Evolutionary conservation across 2,113 vertebrate species (phyloP).

Genomic region (Scalopus aquaticus): DNA sequence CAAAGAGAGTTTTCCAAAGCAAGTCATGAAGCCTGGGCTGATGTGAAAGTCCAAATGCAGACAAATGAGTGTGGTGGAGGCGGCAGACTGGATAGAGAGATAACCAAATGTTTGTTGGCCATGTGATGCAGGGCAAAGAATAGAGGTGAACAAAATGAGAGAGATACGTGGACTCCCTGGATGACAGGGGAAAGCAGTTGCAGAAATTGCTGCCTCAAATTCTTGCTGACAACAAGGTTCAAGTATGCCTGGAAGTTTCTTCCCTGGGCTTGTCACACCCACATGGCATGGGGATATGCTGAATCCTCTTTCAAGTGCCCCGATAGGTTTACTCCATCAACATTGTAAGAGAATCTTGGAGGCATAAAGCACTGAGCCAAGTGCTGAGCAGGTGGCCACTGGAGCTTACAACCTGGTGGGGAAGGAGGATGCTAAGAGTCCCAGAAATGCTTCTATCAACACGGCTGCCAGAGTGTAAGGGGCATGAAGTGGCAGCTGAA

Average conservation of each 20-base stretch:
- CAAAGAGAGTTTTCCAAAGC: constrained; percentile 9
- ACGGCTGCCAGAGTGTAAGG: not conserved
- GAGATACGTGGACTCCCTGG: not conserved
- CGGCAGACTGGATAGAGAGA: not conserved
- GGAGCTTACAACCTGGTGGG: not conserved
- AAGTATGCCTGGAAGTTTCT: not conserved
- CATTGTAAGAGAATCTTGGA: not conserved
- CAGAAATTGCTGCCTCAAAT: not conserved
- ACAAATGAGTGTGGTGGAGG: not conserved
- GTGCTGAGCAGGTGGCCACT: not conserved
- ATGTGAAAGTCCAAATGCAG: not conserved
- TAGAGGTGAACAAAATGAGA: not conserved
- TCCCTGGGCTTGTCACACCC: not conserved
- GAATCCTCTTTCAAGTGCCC: not conserved
- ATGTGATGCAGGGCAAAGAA: not conserved
- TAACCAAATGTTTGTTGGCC: not conserved
- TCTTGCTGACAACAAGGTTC: not conserved
- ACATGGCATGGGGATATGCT: not conserved
- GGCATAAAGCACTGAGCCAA: not conserved
- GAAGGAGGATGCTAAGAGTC: no score
- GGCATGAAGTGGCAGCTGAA: not conserved
- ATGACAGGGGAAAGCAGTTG: not conserved
- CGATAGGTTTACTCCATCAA: not conserved
- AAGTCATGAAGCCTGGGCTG: not conserved
- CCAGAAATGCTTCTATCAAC: not conserved